Conservation (phyloP, 2,113 vertebrate species). For the Parus major region DNA sequence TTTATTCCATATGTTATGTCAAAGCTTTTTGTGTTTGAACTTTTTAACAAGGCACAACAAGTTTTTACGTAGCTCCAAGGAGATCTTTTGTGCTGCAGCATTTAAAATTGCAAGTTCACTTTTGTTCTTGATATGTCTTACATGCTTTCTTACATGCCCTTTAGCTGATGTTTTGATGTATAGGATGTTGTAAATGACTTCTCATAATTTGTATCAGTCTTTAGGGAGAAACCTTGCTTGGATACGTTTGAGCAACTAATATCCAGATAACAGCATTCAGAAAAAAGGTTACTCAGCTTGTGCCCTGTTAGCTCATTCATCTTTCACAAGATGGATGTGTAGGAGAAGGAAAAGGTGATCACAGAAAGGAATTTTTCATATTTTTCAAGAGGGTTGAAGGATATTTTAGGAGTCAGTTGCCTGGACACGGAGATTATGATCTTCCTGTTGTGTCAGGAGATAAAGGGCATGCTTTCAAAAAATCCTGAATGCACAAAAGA, state of each 20-base stretch:
- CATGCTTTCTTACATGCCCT: neutral
- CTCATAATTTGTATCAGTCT: neutral
- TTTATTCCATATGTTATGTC: neutral
- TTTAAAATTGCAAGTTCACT: neutral
- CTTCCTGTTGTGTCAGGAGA: neutral
- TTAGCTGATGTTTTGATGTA: neutral
- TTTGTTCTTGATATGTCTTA: neutral
- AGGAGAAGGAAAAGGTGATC: neutral
- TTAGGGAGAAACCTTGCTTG: neutral
- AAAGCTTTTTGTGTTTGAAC: neutral
- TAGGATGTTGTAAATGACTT: neutral
- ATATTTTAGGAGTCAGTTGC: neutral
- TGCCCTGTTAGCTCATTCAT: neutral
- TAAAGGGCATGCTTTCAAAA: neutral
- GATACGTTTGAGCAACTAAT: neutral
- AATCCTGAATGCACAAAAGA: neutral
- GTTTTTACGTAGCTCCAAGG: neutral
- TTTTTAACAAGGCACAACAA: neutral
- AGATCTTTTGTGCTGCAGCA: neutral
- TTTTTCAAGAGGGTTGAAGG: neutral
- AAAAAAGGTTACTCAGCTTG: neutral
- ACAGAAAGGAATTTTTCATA: neutral
- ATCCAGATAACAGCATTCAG: neutral
- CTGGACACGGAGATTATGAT: neutral
- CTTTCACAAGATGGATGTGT: neutral